Evolutionary conservation across 2,113 vertebrate species (phyloP).

Genomic region (Aphelocoma coerulescens): DNA sequence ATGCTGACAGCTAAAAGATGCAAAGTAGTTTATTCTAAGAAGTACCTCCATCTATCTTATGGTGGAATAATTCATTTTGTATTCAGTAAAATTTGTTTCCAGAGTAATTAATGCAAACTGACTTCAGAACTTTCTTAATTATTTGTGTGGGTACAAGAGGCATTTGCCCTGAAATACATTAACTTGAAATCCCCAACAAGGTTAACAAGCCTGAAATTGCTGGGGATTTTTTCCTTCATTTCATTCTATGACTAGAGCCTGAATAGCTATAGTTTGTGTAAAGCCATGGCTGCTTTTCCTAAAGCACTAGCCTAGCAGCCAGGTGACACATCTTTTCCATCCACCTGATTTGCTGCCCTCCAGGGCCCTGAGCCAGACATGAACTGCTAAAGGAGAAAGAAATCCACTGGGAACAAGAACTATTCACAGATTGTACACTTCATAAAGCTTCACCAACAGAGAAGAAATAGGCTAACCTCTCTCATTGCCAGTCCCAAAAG

Average conservation of each 20-base stretch:
- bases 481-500: background rate
- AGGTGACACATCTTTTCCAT: background rate
- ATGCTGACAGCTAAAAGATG: constrained; percentile 36
- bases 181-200: background rate
- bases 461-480: background rate
- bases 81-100: constrained; percentile 33
- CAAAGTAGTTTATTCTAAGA: constrained; percentile 36
- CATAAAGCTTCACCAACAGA: background rate
- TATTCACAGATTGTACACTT: background rate
- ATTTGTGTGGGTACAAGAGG: background rate
- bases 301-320: background rate
- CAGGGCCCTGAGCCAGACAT: background rate
- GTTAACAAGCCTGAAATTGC: background rate
- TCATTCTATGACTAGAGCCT: background rate
- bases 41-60: background rate
- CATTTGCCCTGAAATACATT: background rate
- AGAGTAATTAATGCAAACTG: background rate
- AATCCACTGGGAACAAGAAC: background rate
- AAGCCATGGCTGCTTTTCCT: background rate
- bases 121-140: constrained; percentile 1
- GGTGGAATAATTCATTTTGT: constrained; percentile 11
- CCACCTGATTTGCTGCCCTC: background rate
- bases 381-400: background rate
- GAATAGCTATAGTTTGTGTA: background rate
- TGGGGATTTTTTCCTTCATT: background rate